A percentile compares a stretch with the other conserved stretches of the same genome.
phyloP scores from a whole-genome alignment of 1,140 invertebrate species.

The Drosophila teissieri region DNA sequence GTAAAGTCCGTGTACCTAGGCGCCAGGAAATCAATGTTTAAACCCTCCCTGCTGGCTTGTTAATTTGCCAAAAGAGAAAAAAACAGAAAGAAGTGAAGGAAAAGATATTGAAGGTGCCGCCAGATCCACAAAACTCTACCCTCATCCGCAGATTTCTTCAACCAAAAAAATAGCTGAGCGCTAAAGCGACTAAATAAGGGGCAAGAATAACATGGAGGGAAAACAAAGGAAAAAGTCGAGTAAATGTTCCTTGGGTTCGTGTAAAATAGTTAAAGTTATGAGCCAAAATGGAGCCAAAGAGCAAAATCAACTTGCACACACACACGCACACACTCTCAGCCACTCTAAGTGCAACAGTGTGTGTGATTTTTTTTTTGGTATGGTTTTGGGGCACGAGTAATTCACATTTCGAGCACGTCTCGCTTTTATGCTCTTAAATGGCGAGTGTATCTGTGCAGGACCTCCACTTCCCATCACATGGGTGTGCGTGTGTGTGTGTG shows the following conservation, averaged over 20 bases:
- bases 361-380: neutral
- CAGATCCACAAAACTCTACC: constrained; percentile 1
- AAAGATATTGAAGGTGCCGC: constrained; percentile 29
- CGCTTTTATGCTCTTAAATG: constrained; percentile 78
- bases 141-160: neutral
- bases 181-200: constrained; percentile 66
- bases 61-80: constrained; percentile 53
- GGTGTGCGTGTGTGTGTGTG: constrained; percentile 18
- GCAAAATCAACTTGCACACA: constrained; percentile 51
- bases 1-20: constrained; percentile 14
- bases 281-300: constrained; percentile 63
- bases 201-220: constrained; percentile 26
- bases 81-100: neutral
- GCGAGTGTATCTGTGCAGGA: constrained; percentile 69
- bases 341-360: constrained; percentile 20
- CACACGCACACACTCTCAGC: neutral
- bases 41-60: constrained; percentile 38
- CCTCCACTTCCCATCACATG: constrained; percentile 1
- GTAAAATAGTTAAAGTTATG: constrained; percentile 79
- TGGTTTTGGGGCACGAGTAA: constrained; percentile 48
- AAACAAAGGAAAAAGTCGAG: constrained; percentile 42
- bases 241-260: constrained; percentile 62
- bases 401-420: constrained; percentile 77
- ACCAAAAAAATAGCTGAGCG: constrained; percentile 29
- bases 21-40: constrained; percentile 53